Conservation (phyloP, 2,888 invertebrate species). For the Sisyra nigra region DNA sequence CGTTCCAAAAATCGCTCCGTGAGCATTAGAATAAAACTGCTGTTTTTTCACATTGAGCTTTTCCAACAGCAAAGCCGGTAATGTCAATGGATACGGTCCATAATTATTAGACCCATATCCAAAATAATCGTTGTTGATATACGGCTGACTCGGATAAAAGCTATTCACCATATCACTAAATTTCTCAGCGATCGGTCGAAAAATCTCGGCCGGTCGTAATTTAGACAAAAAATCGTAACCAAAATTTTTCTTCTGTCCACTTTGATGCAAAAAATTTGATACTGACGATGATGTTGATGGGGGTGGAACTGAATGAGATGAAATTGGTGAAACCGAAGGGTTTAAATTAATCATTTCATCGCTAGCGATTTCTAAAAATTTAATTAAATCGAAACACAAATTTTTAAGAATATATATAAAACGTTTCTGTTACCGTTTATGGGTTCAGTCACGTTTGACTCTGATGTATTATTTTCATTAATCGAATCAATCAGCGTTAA, state of each 20-base stretch:
- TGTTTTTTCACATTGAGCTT: constrained; percentile 8
- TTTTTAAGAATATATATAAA: no score
- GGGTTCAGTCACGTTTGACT: not conserved
- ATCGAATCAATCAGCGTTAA: not conserved
- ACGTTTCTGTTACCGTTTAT: no score
- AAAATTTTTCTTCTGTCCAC: not conserved
- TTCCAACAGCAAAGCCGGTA: constrained; percentile 7
- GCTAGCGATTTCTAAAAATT: no score
- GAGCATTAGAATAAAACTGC: constrained; percentile 6
- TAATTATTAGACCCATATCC: not conserved
- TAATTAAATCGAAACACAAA: no score
- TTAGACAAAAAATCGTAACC: constrained; percentile 1
- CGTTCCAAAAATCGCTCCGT: constrained; percentile 9
- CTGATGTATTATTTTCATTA: not conserved
- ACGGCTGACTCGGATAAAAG: constrained; percentile 5
- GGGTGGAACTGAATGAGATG: no score
- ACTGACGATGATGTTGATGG: no score
- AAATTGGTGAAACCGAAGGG: no score
- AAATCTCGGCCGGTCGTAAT: constrained; percentile 4
- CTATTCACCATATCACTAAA: constrained; percentile 1
- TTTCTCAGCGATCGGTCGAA: constrained; percentile 6
- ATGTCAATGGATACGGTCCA: not conserved
- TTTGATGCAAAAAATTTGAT: not conserved
- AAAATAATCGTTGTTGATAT: constrained; percentile 3
- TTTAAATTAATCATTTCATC: no score